These are phyloP conservation scores for Hypomecis atomaria DNA, from an alignment of 2,888 invertebrate species.

Conservation along the genomic window DNA sequence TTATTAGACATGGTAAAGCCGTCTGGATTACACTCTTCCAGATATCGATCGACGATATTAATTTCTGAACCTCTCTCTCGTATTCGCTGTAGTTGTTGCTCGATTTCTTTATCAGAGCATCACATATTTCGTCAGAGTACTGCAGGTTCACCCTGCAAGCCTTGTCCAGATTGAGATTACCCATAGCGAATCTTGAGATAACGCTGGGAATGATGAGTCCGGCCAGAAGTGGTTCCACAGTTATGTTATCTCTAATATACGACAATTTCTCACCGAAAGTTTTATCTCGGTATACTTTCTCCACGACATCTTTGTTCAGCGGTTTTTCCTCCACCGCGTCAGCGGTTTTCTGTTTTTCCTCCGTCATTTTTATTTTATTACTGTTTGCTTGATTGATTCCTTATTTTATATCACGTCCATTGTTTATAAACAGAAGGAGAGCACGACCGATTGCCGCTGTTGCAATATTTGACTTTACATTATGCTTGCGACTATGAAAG, in stretches of 20 bases:
- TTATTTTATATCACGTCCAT: conserved; percentile 54
- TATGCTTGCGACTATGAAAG: conserved; percentile 56
- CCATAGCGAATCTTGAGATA: conserved; percentile 88
- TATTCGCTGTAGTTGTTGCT: conserved; percentile 84
- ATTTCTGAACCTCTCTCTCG: conserved; percentile 86
- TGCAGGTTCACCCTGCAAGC: conserved; percentile 73
- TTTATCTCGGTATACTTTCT: conserved; percentile 60
- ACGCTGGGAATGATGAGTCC: conserved; percentile 88
- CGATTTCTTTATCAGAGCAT: conserved; percentile 66
- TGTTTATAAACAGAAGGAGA: conserved; percentile 56
- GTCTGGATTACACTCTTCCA: conserved; percentile 85
- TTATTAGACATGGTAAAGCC: conserved; percentile 81
- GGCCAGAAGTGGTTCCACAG: conserved; percentile 89
- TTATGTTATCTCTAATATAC: conserved; percentile 83
- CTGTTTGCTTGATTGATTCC: conserved; percentile 37
- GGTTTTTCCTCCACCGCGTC: conserved; percentile 70
- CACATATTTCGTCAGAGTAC: conserved; percentile 69
- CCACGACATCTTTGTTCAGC: conserved; percentile 57
- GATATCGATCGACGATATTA: conserved; percentile 83
- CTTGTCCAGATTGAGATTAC: conserved; percentile 76
- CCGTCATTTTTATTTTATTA: conserved; percentile 59
- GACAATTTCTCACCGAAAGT: conserved; percentile 64
- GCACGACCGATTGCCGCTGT: conserved; percentile 53
- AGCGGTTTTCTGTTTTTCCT: conserved; percentile 60
- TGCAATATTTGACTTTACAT: conserved; percentile 65